Base-by-base conservation (phyloP, 2,797 vertebrate species). In the Aplochiton taeniatus region DNA sequence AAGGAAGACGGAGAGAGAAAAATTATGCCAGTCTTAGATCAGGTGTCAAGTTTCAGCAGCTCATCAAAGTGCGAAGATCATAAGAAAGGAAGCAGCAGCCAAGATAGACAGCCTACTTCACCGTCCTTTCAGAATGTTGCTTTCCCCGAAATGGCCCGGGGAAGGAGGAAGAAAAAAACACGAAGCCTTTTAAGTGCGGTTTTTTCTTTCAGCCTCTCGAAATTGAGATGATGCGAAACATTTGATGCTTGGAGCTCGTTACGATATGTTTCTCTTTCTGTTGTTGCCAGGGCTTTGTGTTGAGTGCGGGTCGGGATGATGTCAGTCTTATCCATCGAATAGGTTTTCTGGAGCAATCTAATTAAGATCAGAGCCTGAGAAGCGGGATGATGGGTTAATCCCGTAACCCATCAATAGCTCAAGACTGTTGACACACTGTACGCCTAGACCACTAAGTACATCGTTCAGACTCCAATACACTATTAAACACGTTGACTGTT, bases 61-160 rank as follows among this genome's bases (percentile, higher is more conserved):
- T 44, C 60, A 50, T 57, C 59, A 56, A 55, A 66, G 55, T 58
- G 16, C 50, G 5, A 58, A 66, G 44, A 54, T 64, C 62, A 64
- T 19, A 44, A 44, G 47, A 11, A 60, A 9, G 48, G 17, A 17
- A 42, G 64, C 53, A 18, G 31, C 31, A 2, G 31, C 31, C 31
- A 31, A 3, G 46, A 17, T 58, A 66, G 18, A 16, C 55, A 12
- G 52, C 43, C 62, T 55, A 48, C 52, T 10, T 64, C 49, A 47
- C 43, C 42, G 12, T 46, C 52, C 58, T 48, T 48, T 60, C 45
- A 20, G 48, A 31, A 60, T n/a, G 58, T 45, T 18, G 58, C 58
- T 47, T 48, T 19, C 18, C 58, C 31, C 11, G 5, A 18, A 13
- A 16, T 16, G 43, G 16, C 42, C 42, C 9, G 11, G 43, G 11